Percentiles rank a stretch among this genome's conserved stretches.
Conservation (phyloP, 2,888 invertebrate genomes). For the Melinopterus prodromus region DNA sequence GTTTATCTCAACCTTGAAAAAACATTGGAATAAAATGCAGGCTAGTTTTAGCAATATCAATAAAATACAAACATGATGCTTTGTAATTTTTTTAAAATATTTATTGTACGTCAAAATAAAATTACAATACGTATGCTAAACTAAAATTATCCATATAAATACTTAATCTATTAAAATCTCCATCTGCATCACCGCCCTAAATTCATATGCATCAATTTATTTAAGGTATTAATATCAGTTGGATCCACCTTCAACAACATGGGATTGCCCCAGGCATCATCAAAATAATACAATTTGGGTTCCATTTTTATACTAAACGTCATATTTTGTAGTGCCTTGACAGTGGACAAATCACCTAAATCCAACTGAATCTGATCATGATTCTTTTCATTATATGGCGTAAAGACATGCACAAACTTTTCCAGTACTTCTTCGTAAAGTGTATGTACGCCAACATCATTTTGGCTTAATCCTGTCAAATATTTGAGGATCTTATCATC, state of each 20-base stretch:
- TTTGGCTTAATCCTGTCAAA: not conserved
- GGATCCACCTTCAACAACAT: not conserved
- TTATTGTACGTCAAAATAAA: not conserved
- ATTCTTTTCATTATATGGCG: not conserved
- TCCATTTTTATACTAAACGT: not conserved
- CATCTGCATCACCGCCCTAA: not conserved
- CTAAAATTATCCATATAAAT: not conserved
- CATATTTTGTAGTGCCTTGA: slow-evolving; percentile 1
- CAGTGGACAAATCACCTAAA: not conserved
- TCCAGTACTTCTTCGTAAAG: not conserved
- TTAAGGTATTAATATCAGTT: not conserved
- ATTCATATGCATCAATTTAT: slow-evolving; percentile 4
- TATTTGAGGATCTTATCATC: not conserved
- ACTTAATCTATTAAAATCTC: not conserved
- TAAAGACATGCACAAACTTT: not conserved
- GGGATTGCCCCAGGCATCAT: slow-evolving; percentile 9
- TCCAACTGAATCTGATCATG: not conserved
- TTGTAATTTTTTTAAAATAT: not conserved
- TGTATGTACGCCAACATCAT: not conserved
- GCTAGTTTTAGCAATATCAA: not conserved
- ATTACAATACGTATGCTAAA: not conserved
- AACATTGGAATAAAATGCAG: too few relatives aligned
- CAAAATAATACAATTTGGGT: not conserved
- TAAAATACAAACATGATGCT: not conserved
- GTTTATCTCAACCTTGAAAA: too few relatives aligned